Conservation (phyloP, 1,140 invertebrate genomes). For the Steinernema khuongi region DNA sequence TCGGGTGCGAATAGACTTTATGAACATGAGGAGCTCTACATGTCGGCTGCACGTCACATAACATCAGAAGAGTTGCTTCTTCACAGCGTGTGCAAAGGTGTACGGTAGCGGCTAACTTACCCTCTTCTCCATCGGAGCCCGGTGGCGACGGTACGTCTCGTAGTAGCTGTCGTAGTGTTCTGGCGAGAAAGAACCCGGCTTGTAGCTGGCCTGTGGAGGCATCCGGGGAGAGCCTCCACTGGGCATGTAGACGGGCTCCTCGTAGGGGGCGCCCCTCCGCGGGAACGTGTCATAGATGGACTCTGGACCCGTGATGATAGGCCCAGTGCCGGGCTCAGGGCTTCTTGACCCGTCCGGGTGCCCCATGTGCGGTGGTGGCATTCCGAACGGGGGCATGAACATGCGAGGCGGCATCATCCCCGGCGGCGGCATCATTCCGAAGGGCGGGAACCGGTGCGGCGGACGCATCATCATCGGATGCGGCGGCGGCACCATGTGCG, state of each 20-base stretch:
- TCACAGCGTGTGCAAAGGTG: too few relatives aligned
- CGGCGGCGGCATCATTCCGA: slow-evolving; percentile 17
- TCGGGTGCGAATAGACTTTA: too few relatives aligned
- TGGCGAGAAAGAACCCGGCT: slow-evolving; percentile 47
- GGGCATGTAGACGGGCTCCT: slow-evolving; percentile 57
- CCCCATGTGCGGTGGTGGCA: slow-evolving; percentile 35
- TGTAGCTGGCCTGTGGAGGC: slow-evolving; percentile 47
- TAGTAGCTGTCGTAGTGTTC: slow-evolving; percentile 57
- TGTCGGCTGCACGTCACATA: too few relatives aligned
- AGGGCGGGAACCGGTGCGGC: slow-evolving; percentile 24
- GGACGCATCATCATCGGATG: slow-evolving; percentile 35
- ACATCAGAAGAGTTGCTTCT: too few relatives aligned
- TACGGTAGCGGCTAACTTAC: not conserved
- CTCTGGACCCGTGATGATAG: slow-evolving; percentile 53
- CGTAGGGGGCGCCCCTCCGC: slow-evolving; percentile 42
- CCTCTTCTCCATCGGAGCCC: slow-evolving; percentile 27
- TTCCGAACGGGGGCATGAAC: slow-evolving; percentile 33
- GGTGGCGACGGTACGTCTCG: slow-evolving; percentile 41
- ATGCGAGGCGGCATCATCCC: slow-evolving; percentile 43
- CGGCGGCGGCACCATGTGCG: slow-evolving; percentile 37
- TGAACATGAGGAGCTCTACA: too few relatives aligned
- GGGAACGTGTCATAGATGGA: slow-evolving; percentile 55
- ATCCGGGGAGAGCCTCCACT: slow-evolving; percentile 25
- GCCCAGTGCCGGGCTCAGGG: slow-evolving; percentile 33
- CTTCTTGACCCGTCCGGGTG: not conserved